Evolutionary conservation across 2,113 vertebrate genomes (phyloP), one percentile per base, ranked within the genome.

Genomic region (Tauraco erythrolophus): DNA sequence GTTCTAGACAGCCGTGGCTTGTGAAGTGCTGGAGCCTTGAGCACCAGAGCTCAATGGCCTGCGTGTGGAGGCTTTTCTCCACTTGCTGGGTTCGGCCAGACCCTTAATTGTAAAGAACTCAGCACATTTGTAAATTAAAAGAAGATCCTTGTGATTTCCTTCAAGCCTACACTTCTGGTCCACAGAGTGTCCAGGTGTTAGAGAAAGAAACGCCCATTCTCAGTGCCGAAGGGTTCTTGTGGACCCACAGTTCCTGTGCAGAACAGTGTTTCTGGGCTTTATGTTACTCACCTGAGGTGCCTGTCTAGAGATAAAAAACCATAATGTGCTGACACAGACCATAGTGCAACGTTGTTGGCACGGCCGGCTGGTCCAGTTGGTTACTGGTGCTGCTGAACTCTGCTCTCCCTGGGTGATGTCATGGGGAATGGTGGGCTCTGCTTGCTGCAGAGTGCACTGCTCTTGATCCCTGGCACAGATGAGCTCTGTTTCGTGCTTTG

Each of bases 171-270:
- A 1, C 6, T 65, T 65, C 54, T 78, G 45, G 19, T 31, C 31
- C 46, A 7, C 61, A 48, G 27, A 7, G 0, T 11, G 11, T 51
- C 51, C 19, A 0, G 46, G 19, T 4, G 1, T 75, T 50, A 27
- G 2, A 37, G 48, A 18, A 14, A 43, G 31, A 46, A 37, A 16
- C 8, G 14, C 21, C 48, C 4, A 0, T 30, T 61, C 48, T 30
- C 31, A 78, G 12, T 13, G 57, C 37, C 10, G 57, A 76, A 51
- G n/a, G 45, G 19, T 84, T n/a, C 39, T 66, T 19, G 2, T 2
- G 35, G 66, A 23, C 8, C 17, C 43, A 31, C 62, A 41, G 0
- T 19, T 65, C 25, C 58, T 30, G 19, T 27, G 35, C 27, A n/a
- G 72, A 41, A 4, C 0, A 0, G 53, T 53, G 30, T 60, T n/a